Percentiles rank a stretch among this genome's conserved stretches.
Conservation (phyloP, 2,113 vertebrate species). For the Prunella himalayana region DNA sequence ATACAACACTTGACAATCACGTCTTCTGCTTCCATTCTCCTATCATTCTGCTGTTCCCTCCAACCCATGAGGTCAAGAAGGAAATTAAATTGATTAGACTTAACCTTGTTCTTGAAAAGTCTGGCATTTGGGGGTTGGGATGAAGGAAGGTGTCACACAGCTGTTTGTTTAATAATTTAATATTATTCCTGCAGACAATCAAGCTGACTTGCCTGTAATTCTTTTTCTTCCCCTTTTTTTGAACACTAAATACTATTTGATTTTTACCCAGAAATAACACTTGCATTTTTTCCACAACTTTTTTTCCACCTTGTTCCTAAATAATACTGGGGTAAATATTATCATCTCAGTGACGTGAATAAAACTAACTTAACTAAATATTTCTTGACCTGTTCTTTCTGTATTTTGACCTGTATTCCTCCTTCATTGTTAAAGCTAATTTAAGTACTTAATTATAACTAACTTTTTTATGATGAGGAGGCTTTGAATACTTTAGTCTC, state of each 20-base stretch:
- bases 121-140: neutral
- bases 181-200: neutral
- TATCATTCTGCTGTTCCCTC: neutral
- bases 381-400: neutral
- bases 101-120: neutral
- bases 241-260: neutral
- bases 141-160: neutral
- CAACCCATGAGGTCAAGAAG: neutral
- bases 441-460: neutral
- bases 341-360: neutral
- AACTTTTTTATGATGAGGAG: neutral
- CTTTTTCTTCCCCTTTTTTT: neutral
- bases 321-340: neutral
- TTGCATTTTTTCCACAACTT: neutral
- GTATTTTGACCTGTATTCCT: constrained; percentile 2
- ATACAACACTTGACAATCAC: accelerated
- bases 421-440: neutral
- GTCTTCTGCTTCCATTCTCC: neutral
- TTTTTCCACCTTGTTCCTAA: neutral
- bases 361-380: neutral
- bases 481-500: neutral
- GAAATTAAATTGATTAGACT: neutral
- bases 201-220: neutral
- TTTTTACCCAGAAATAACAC: neutral
- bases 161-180: neutral